These are phyloP conservation scores for Ammospiza caudacuta DNA, from an alignment of 2,113 vertebrate species.

Conservation along the genomic window DNA sequence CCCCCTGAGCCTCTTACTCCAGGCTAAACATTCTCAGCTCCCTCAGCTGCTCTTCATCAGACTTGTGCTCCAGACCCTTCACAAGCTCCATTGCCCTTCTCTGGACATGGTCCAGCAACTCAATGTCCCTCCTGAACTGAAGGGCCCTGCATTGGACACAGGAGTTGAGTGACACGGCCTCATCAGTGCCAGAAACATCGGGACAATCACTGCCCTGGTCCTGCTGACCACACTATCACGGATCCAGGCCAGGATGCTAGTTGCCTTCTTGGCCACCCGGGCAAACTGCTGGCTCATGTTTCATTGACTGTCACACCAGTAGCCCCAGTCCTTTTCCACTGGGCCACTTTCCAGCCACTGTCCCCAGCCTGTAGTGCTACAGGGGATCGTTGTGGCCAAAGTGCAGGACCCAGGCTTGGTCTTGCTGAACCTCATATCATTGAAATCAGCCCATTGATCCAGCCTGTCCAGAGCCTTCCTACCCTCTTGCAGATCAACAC, in stretches of 20 bases:
- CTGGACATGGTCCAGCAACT: neutral
- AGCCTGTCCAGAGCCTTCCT: neutral
- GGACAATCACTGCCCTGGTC: neutral
- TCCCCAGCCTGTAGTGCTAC: neutral
- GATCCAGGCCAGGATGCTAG: neutral
- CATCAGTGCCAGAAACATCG: neutral
- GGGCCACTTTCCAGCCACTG: neutral
- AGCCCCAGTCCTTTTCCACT: neutral
- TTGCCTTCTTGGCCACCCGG: neutral
- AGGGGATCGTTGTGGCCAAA: neutral
- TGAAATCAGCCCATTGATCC: neutral
- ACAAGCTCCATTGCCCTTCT: neutral
- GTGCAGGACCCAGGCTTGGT: neutral
- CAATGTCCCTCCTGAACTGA: neutral
- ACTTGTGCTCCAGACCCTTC: neutral
- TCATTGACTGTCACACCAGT: neutral
- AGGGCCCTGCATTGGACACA: neutral
- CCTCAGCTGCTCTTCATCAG: neutral
- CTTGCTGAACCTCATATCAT: rapidly evolving
- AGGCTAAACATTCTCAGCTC: neutral
- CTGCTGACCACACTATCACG: neutral
- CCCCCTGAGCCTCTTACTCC: neutral
- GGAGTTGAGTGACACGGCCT: neutral
- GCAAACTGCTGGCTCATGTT: neutral
- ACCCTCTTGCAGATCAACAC: neutral